Conservation (phyloP, 2,797 vertebrate species). For the Carcharodon carcharias region DNA sequence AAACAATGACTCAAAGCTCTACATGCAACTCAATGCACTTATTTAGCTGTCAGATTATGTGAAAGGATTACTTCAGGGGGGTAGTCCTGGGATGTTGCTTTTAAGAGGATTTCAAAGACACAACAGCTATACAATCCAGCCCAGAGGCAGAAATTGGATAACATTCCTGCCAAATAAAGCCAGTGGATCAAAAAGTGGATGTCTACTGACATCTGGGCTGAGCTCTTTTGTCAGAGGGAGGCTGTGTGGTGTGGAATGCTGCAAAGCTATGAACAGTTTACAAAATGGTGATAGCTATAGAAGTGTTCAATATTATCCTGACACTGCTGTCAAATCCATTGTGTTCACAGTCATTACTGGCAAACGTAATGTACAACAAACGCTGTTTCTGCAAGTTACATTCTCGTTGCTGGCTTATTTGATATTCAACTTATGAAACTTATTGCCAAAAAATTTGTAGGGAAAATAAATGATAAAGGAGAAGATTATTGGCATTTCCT, state of each 20-base stretch:
- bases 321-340: neutral
- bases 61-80: conserved; percentile 6
- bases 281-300: conserved; percentile 2
- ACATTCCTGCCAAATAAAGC: neutral
- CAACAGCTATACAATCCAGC: neutral
- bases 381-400: neutral
- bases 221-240: neutral
- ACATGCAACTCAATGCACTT: conserved; percentile 19
- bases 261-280: neutral
- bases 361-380: neutral
- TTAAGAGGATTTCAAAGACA: neutral
- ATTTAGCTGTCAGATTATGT: conserved; percentile 16
- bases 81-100: no score
- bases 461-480: neutral
- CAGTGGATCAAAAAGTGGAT: neutral
- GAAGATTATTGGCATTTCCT: neutral
- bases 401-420: conserved; percentile 24
- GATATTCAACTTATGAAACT: neutral
- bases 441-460: conserved; percentile 7
- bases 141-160: neutral
- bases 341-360: neutral
- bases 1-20: neutral
- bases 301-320: conserved; percentile 3
- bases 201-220: neutral
- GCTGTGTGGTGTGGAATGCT: neutral